These are phyloP conservation scores for Andrena bucephala DNA, from an alignment of 2,888 invertebrate genomes.

Conservation along the genomic window DNA sequence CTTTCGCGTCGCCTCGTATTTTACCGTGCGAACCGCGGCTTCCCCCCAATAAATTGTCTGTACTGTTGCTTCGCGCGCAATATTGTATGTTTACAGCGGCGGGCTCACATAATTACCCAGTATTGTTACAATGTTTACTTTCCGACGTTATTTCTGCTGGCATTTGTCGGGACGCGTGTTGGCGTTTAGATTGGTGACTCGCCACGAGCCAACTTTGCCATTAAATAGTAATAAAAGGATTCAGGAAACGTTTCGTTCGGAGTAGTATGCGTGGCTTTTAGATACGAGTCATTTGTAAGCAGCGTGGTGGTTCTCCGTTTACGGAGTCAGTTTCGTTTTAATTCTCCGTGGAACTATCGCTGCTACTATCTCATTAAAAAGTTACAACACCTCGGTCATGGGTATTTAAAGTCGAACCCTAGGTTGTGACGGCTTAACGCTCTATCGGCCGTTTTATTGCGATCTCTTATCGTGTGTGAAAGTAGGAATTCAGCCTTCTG, in stretches of 20 bases:
- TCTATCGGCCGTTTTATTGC: too few relatives aligned
- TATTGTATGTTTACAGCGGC: constrained; percentile 5
- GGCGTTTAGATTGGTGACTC: too few relatives aligned
- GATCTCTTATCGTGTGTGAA: too few relatives aligned
- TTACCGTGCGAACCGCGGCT: not conserved
- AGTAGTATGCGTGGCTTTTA: constrained; percentile 18
- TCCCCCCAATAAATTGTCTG: constrained; percentile 25
- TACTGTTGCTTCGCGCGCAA: not conserved
- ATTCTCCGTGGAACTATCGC: too few relatives aligned
- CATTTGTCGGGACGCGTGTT: not conserved
- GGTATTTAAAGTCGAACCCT: too few relatives aligned
- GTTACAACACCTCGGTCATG: too few relatives aligned
- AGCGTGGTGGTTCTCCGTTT: not conserved
- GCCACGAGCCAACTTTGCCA: too few relatives aligned
- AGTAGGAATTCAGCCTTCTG: too few relatives aligned
- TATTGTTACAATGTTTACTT: constrained; percentile 35
- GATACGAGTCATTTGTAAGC: constrained; percentile 15
- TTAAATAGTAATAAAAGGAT: constrained; percentile 9
- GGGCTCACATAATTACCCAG: not conserved
- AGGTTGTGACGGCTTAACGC: too few relatives aligned
- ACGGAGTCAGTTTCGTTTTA: not conserved
- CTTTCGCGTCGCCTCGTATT: constrained; percentile 5
- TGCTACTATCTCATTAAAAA: too few relatives aligned
- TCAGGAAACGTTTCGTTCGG: not conserved
- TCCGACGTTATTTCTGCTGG: constrained; percentile 5